These are phyloP conservation scores for Drosophila sulfurigaster DNA, from an alignment of 1,140 invertebrate genomes.

Conservation along the genomic window DNA sequence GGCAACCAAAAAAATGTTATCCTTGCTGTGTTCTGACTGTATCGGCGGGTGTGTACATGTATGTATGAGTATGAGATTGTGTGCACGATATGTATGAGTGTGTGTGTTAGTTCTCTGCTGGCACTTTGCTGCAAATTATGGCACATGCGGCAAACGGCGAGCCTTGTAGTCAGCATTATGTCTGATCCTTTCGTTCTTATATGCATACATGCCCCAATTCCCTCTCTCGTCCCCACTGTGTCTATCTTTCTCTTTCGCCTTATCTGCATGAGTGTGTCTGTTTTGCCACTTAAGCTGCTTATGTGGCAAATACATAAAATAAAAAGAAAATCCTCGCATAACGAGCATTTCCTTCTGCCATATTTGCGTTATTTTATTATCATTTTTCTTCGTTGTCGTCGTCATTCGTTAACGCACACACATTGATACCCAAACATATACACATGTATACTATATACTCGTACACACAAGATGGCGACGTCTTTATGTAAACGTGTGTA, in stretches of 20 bases:
- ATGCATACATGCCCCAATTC: constrained; percentile 34
- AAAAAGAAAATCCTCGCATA: constrained; percentile 77
- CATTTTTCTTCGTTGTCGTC: constrained; percentile 62
- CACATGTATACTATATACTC: background rate
- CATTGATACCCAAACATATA: constrained; percentile 5
- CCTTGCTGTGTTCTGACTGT: constrained; percentile 54
- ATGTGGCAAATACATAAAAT: constrained; percentile 81
- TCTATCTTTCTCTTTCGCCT: constrained; percentile 33
- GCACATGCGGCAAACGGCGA: constrained; percentile 63
- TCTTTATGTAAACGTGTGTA: background rate
- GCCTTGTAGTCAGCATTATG: constrained; percentile 67
- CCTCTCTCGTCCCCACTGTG: constrained; percentile 8
- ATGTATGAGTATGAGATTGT: constrained; percentile 19
- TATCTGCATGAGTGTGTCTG: constrained; percentile 3
- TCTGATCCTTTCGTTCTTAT: constrained; percentile 71
- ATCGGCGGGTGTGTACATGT: constrained; percentile 23
- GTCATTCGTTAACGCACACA: constrained; percentile 36
- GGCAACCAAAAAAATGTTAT: constrained; percentile 68
- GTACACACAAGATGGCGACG: constrained; percentile 61
- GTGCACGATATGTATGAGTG: constrained; percentile 33
- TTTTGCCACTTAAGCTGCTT: constrained; percentile 80
- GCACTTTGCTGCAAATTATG: constrained; percentile 80
- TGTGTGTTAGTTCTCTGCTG: constrained; percentile 44
- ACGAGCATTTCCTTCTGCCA: constrained; percentile 80
- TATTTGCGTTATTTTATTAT: constrained; percentile 84